phyloP scores from a whole-genome alignment of 2,113 vertebrate species.

The Litocranius walleri region DNA sequence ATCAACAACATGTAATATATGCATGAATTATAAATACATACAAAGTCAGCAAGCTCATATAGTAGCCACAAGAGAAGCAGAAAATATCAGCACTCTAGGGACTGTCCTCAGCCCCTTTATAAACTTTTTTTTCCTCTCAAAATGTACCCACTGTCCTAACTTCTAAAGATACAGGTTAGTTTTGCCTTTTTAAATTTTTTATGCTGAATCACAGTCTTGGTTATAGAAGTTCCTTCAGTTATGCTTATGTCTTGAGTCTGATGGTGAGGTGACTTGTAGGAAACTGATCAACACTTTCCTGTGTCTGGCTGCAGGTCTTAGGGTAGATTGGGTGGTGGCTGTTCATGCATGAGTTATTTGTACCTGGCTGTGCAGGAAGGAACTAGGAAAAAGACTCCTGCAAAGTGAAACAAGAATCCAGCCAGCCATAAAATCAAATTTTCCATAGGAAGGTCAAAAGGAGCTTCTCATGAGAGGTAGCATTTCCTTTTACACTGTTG shows the following conservation, averaged over 20 bases:
- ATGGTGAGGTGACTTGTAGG: not conserved
- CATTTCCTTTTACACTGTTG: not conserved
- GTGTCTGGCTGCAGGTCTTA: fast-evolving
- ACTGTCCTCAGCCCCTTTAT: not conserved
- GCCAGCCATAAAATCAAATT: not conserved
- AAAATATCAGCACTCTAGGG: not conserved
- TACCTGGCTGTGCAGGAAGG: not conserved
- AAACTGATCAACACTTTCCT: fast-evolving
- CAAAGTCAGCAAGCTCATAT: not conserved
- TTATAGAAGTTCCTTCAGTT: not conserved
- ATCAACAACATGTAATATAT: not conserved
- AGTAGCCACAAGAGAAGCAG: not conserved
- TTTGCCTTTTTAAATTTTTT: not conserved
- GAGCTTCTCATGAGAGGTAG: not conserved
- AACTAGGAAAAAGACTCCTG: not conserved
- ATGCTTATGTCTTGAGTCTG: not conserved
- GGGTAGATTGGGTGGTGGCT: too few relatives aligned
- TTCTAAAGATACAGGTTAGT: not conserved
- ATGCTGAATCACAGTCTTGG: not conserved
- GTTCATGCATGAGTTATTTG: not conserved
- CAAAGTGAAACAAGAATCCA: not conserved
- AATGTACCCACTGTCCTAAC: not conserved
- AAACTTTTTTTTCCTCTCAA: not conserved
- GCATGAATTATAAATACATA: not conserved
- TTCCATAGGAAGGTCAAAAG: not conserved